phyloP scores from a whole-genome alignment of 1,140 invertebrate species.

The Neodiprion virginianus region DNA sequence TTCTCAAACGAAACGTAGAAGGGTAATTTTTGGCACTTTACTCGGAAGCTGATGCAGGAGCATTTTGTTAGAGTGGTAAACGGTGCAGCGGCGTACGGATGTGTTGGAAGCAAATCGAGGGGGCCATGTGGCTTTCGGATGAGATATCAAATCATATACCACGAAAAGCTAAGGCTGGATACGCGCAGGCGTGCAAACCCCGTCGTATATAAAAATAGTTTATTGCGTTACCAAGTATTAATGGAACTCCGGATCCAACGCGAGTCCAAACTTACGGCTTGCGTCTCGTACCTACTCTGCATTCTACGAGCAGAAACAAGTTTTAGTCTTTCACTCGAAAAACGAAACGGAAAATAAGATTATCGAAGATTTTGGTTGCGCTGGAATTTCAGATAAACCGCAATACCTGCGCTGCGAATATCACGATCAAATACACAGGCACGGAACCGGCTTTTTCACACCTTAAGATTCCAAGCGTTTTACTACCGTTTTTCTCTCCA shows the following conservation, averaged over 20 bases:
- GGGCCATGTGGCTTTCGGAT: constrained; percentile 1
- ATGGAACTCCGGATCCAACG: constrained; percentile 1
- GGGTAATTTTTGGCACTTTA: constrained; percentile 3
- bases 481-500: neutral
- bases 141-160: constrained; percentile 4
- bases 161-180: neutral
- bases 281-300: neutral
- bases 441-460: too few relatives aligned
- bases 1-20: too few relatives aligned
- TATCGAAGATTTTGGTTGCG: too few relatives aligned
- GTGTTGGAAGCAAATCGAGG: neutral
- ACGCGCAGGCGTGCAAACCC: constrained; percentile 6
- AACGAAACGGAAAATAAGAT: too few relatives aligned
- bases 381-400: too few relatives aligned
- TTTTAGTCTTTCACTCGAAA: neutral
- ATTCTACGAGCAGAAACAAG: too few relatives aligned
- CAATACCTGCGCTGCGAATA: too few relatives aligned
- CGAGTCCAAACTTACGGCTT: neutral
- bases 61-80: neutral
- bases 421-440: too few relatives aligned
- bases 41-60: neutral
- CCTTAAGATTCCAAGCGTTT: too few relatives aligned
- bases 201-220: neutral
- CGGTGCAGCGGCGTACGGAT: neutral
- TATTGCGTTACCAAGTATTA: constrained; percentile 7